A percentile compares a stretch with the other conserved stretches of the same genome.
These are phyloP conservation scores for Diaperis boleti DNA, from an alignment of 2,888 invertebrate species.

Conservation along the genomic window DNA sequence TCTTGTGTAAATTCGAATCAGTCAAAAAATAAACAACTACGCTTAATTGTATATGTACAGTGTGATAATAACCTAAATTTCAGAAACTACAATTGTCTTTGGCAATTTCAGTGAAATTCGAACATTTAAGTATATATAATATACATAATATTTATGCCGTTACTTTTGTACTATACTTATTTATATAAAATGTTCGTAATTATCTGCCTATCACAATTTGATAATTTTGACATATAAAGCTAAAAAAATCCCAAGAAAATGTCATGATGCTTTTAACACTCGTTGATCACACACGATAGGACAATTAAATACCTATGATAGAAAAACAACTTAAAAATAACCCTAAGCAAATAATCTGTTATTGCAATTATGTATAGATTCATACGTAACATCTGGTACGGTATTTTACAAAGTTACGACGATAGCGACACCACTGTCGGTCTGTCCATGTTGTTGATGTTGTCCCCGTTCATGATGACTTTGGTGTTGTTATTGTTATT, in stretches of 20 bases:
- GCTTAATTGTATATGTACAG: conserved; percentile 20
- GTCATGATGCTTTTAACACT: conserved; percentile 3
- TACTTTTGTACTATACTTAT: conserved; percentile 30
- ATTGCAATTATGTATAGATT: conserved; percentile 37
- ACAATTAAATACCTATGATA: neutral
- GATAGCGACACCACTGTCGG: conserved; percentile 64
- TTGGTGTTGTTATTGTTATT: conserved; percentile 58
- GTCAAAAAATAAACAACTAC: conserved; percentile 43
- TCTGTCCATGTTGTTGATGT: conserved; percentile 54
- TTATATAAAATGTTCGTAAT: conserved; percentile 24
- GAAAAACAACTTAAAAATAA: conserved; percentile 24
- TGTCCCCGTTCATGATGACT: conserved; percentile 60
- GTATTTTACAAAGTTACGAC: conserved; percentile 48
- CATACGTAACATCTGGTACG: conserved; percentile 33
- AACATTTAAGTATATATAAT: conserved; percentile 37
- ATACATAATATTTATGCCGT: conserved; percentile 27
- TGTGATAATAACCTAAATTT: conserved; percentile 7
- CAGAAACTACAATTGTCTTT: conserved; percentile 39
- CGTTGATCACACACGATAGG: neutral
- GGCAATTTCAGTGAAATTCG: conserved; percentile 39
- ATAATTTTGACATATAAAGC: conserved; percentile 16
- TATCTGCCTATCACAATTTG: conserved; percentile 27
- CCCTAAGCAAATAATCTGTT: conserved; percentile 32
- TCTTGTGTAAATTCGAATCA: conserved; percentile 45
- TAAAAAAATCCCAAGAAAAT: conserved; percentile 6